phyloP scores from a whole-genome alignment of 2,797 vertebrate genomes.

The Labeo calbasu region DNA sequence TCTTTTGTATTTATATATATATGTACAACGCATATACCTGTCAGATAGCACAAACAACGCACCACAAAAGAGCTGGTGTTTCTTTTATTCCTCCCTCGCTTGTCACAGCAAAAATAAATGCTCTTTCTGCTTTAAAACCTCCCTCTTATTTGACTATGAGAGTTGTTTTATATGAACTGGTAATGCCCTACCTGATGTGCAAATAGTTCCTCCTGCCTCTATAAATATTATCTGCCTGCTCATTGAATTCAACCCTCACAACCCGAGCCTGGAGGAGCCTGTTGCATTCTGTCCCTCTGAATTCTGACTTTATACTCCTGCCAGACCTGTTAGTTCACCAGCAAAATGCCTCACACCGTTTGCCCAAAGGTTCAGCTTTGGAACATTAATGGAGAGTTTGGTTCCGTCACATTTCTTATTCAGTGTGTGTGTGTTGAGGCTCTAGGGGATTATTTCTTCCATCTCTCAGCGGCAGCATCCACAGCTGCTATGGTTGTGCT shows the following conservation, averaged over 20 bases:
- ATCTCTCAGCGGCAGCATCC: conserved; percentile 18
- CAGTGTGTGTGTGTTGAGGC: conserved; percentile 17
- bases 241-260: conserved; percentile 69
- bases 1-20: background rate
- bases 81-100: background rate
- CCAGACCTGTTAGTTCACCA: conserved; percentile 32
- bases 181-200: conserved; percentile 26
- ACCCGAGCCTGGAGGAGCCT: conserved; percentile 61
- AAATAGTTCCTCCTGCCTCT: conserved; percentile 35
- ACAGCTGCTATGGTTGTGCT: conserved; percentile 50
- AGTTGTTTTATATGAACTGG: conserved; percentile 23
- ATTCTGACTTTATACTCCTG: conserved; percentile 22
- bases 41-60: conserved; percentile 1
- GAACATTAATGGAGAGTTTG: conserved; percentile 32
- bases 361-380: conserved; percentile 15
- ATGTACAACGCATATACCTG: background rate
- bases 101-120: conserved; percentile 20
- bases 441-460: conserved; percentile 21
- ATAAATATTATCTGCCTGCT: conserved; percentile 69
- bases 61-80: background rate
- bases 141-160: conserved; percentile 24
- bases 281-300: conserved; percentile 64
- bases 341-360: conserved; percentile 3
- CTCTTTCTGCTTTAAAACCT: conserved; percentile 17
- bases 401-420: conserved; percentile 24